Evolutionary conservation across 1,140 invertebrate species (phyloP).

Genomic region (Calephelis virginiensis): DNA sequence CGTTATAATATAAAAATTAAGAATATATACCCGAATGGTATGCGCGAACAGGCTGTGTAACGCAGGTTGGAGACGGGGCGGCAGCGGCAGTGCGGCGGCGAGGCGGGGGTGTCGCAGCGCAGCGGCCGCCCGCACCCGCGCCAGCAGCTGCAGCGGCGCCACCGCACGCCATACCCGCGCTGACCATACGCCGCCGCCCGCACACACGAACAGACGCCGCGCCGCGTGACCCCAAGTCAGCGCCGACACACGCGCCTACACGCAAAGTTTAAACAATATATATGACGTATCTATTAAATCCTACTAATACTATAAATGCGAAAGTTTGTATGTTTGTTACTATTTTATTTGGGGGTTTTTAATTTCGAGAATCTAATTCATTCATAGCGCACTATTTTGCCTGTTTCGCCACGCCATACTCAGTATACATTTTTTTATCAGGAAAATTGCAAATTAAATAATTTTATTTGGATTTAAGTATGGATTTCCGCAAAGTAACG

Average conservation of each 20-base stretch:
- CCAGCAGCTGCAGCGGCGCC: constrained; percentile 92
- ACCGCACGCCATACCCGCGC: constrained; percentile 95
- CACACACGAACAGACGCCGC: constrained; percentile 94
- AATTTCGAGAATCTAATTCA: too few relatives aligned
- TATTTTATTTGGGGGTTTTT: too few relatives aligned
- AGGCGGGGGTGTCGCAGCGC: constrained; percentile 86
- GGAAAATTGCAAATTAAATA: too few relatives aligned
- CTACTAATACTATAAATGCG: too few relatives aligned
- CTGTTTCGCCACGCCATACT: too few relatives aligned
- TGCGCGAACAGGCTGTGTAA: constrained; percentile 95
- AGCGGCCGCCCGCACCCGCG: constrained; percentile 83
- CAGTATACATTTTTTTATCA: too few relatives aligned
- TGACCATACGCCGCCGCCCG: constrained; percentile 92
- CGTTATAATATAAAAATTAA: not conserved
- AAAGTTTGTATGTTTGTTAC: too few relatives aligned
- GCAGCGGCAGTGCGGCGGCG: constrained; percentile 90
- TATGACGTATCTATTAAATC: too few relatives aligned
- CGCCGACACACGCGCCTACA: constrained; percentile 90
- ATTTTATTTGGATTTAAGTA: too few relatives aligned
- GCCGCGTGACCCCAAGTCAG: constrained; percentile 99
- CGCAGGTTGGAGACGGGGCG: constrained; percentile 89
- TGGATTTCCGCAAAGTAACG: too few relatives aligned
- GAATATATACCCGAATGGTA: constrained; percentile 90
- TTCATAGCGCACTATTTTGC: too few relatives aligned
- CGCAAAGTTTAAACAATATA: not conserved